Percentiles rank a stretch among this genome's conserved stretches.
These are phyloP conservation scores for Drosophila cardini DNA, from an alignment of 1,140 invertebrate genomes.

Conservation along the genomic window DNA sequence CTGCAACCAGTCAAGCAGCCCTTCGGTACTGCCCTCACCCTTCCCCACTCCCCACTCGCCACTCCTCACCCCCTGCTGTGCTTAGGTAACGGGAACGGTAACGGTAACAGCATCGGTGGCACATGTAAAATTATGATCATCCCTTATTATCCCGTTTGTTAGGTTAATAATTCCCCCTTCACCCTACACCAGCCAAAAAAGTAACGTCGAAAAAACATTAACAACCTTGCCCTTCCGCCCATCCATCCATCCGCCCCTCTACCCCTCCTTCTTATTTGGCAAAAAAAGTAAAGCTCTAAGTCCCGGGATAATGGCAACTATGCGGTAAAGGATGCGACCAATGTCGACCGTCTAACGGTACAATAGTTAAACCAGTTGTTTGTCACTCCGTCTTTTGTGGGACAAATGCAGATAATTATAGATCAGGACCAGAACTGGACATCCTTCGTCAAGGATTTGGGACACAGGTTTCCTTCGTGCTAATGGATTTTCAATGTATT, in stretches of 20 bases:
- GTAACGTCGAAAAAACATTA: slow-evolving; percentile 40
- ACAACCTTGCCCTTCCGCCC: slow-evolving; percentile 37
- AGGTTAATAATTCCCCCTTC: slow-evolving; percentile 72
- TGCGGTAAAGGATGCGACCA: slow-evolving; percentile 42
- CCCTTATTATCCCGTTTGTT: slow-evolving; percentile 83
- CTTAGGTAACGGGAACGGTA: slow-evolving; percentile 40
- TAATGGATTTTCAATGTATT: slow-evolving; percentile 80
- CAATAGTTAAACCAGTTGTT: slow-evolving; percentile 42
- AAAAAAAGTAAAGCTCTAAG: not conserved
- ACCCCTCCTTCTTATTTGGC: too few species aligned
- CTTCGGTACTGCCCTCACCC: not conserved
- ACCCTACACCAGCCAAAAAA: slow-evolving; percentile 8
- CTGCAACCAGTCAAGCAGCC: slow-evolving; percentile 61
- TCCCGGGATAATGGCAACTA: slow-evolving; percentile 39
- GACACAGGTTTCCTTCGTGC: slow-evolving; percentile 33
- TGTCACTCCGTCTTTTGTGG: slow-evolving; percentile 39
- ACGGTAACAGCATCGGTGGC: slow-evolving; percentile 29
- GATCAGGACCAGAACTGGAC: slow-evolving; percentile 35
- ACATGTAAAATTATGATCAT: slow-evolving; percentile 83
- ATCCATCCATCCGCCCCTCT: not conserved
- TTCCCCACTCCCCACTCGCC: too few species aligned
- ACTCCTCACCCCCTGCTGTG: slow-evolving; percentile 37
- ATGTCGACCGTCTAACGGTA: slow-evolving; percentile 47
- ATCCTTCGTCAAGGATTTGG: slow-evolving; percentile 49
- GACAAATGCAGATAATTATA: slow-evolving; percentile 76